Evolutionary conservation across 1,140 invertebrate species (phyloP).

Genomic region (Pogonognathellus flavescens): DNA sequence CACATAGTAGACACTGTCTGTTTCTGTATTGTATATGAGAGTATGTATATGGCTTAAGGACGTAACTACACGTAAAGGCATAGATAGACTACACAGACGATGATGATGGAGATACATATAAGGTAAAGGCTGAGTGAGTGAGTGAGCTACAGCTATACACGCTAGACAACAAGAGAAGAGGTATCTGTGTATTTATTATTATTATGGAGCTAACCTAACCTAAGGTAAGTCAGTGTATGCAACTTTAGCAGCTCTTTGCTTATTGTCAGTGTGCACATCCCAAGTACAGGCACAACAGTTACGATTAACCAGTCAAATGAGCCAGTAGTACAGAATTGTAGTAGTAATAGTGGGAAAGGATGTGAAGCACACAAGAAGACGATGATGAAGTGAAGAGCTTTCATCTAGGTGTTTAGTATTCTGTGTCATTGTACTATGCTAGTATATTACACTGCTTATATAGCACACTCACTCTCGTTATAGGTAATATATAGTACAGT

Average conservation of each 20-base stretch:
- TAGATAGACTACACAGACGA: no score
- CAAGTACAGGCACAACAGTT: neutral
- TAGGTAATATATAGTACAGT: no score
- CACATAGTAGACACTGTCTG: no score
- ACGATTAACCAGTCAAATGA: no score
- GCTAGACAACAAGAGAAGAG: neutral
- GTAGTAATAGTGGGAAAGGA: neutral
- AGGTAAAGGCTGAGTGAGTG: no score
- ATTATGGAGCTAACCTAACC: constrained; percentile 16
- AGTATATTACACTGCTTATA: neutral
- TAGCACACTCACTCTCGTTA: no score
- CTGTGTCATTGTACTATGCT: neutral
- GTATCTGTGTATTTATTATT: constrained; percentile 12
- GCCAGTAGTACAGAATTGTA: no score
- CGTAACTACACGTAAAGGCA: no score
- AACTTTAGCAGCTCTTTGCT: neutral
- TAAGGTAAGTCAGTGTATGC: constrained; percentile 10
- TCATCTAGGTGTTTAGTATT: neutral
- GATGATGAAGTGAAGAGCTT: neutral
- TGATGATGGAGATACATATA: no score
- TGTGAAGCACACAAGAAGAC: neutral
- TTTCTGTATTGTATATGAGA: no score
- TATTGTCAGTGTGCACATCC: neutral
- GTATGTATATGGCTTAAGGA: no score
- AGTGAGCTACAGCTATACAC: no score